Percentiles rank a stretch among this genome's conserved stretches.
Evolutionary conservation across 64 coral and sea anemone genomes (phyloP).

Genomic region (Astreopora myriophthalma): DNA sequence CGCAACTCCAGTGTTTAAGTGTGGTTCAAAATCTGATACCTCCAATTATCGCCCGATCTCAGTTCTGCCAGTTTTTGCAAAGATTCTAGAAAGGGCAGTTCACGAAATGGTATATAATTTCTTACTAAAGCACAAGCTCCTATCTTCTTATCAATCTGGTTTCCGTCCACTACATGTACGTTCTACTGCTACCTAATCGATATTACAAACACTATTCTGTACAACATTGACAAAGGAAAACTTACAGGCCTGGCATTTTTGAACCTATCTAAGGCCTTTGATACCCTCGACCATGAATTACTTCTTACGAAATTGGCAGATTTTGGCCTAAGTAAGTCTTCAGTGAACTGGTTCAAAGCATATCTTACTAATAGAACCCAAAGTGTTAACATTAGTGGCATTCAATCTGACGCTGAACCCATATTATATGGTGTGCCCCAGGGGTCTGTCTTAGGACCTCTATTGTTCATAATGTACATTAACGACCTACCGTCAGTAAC

Average conservation of each 20-base stretch:
- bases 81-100: background rate
- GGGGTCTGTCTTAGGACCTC: background rate
- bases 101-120: conserved; percentile 3
- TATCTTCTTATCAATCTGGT: background rate
- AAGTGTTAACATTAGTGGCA: background rate
- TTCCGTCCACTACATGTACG: background rate
- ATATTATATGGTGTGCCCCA: conserved; percentile 2
- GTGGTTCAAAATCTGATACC: background rate
- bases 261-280: conserved; percentile 61
- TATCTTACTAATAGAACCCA: conserved; percentile 53
- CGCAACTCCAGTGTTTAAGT: background rate
- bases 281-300: conserved; percentile 40
- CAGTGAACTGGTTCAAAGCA: conserved; percentile 23
- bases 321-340: conserved; percentile 18
- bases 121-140: background rate
- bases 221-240: conserved; percentile 62
- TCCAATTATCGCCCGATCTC: conserved; percentile 26
- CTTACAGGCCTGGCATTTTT: conserved; percentile 66
- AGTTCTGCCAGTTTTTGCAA: conserved; percentile 49
- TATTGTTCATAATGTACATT: background rate
- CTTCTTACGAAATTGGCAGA: conserved; percentile 1
- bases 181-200: conserved; percentile 53
- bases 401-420: background rate
- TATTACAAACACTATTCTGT: conserved; percentile 61
- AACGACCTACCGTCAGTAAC: background rate